phyloP scores from a whole-genome alignment of 2,797 vertebrate genomes.

The Apodemus agrarius region DNA sequence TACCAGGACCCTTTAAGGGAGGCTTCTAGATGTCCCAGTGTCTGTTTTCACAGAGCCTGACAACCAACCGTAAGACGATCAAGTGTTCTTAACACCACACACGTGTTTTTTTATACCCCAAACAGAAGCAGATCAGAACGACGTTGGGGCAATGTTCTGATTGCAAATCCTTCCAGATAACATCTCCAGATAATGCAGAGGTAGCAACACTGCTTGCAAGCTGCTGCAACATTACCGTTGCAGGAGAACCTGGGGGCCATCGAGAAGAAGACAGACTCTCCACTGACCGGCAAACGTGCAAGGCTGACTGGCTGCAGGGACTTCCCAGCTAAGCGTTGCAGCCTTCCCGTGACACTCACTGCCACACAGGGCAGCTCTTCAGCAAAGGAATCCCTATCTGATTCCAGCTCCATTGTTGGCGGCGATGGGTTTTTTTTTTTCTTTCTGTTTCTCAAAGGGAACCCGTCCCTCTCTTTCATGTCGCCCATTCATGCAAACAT shows the following conservation, averaged over 20 bases:
- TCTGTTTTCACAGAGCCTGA: background rate
- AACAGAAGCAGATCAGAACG: slow-evolving; percentile 68
- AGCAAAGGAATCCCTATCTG: slow-evolving; percentile 72
- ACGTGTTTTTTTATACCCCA: slow-evolving; percentile 44
- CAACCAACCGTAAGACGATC: background rate
- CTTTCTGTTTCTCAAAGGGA: slow-evolving; percentile 76
- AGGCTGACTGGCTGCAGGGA: slow-evolving; percentile 78
- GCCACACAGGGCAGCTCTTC: slow-evolving; percentile 80
- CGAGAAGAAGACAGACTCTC: slow-evolving; percentile 62
- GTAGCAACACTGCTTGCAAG: slow-evolving; percentile 69
- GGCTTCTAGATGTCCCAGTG: background rate
- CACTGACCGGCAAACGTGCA: slow-evolving; percentile 72
- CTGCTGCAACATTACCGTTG: slow-evolving; percentile 73
- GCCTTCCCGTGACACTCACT: slow-evolving; percentile 82
- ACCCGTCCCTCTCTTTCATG: slow-evolving; percentile 33
- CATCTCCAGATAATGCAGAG: slow-evolving; percentile 76
- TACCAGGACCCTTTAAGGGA: background rate
- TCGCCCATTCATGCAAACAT: slow-evolving; percentile 61
- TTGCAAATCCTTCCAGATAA: slow-evolving; percentile 75
- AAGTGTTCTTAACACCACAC: slow-evolving; percentile 4
- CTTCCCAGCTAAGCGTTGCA: slow-evolving; percentile 69
- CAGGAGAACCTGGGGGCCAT: slow-evolving; percentile 77
- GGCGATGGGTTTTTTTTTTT: slow-evolving; percentile 47
- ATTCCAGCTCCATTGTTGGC: slow-evolving; percentile 80
- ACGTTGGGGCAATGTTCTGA: slow-evolving; percentile 44